Evolutionary conservation across 1,140 invertebrate genomes (phyloP).

Genomic region (Bathynomus jamesi): DNA sequence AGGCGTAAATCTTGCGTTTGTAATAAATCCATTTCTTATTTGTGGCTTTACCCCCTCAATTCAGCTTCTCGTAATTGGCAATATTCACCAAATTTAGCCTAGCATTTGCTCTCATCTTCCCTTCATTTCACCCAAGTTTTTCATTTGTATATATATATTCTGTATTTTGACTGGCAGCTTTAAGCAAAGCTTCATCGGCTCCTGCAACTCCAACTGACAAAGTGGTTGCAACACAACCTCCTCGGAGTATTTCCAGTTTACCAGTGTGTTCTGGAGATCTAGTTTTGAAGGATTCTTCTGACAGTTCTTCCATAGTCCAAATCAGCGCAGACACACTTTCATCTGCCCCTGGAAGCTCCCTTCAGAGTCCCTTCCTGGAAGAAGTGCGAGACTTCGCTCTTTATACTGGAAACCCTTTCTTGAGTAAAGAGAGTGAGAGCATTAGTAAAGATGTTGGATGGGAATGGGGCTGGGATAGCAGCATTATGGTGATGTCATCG

Average conservation of each 20-base stretch:
- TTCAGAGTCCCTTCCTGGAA: background rate
- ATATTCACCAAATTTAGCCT: no score
- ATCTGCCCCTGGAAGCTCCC: background rate
- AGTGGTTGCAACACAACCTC: slow-evolving; percentile 26
- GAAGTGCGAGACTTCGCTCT: background rate
- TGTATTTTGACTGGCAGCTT: no score
- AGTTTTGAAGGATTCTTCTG: background rate
- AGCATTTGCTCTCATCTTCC: no score
- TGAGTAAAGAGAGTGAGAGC: background rate
- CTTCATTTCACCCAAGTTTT: no score
- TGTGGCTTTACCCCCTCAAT: no score
- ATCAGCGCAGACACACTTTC: background rate
- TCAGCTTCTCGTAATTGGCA: no score
- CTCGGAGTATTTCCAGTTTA: slow-evolving; percentile 16
- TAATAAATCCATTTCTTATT: no score
- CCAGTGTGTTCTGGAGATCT: background rate
- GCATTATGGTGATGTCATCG: slow-evolving; percentile 26
- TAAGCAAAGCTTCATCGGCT: background rate
- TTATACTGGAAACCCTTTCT: background rate
- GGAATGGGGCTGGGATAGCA: slow-evolving; percentile 28
- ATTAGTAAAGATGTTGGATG: slow-evolving; percentile 18
- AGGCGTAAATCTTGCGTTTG: no score
- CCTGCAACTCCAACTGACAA: background rate
- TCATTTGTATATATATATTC: no score
- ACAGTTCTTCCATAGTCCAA: background rate